Percentiles rank a stretch among this genome's conserved stretches.
Conservation (phyloP, 2,113 vertebrate genomes). For the Dascyllus trimaculatus region DNA sequence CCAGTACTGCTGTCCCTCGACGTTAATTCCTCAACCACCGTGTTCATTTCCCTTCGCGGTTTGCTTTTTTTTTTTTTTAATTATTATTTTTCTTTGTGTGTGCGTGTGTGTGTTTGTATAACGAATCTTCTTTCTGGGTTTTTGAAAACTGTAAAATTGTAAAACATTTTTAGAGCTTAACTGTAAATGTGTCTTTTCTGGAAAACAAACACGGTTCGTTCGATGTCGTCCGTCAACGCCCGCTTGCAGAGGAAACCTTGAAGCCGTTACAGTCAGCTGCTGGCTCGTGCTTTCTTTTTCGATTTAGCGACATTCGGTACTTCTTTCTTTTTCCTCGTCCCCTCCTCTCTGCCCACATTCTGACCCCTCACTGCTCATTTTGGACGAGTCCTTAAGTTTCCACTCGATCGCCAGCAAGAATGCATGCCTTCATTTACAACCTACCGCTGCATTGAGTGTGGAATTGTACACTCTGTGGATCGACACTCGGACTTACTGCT, state of each 20-base stretch:
- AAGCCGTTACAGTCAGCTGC: slow-evolving; percentile 58
- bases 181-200: slow-evolving; percentile 74
- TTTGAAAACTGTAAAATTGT: slow-evolving; percentile 79
- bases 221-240: slow-evolving; percentile 62
- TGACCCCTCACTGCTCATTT: background rate
- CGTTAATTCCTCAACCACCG: background rate
- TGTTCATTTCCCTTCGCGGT: background rate
- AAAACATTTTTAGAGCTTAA: slow-evolving; percentile 75
- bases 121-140: slow-evolving; percentile 48
- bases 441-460: too few relatives aligned
- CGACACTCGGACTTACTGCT: too few relatives aligned
- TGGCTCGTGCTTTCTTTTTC: slow-evolving; percentile 28
- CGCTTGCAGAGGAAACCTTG: slow-evolving; percentile 56
- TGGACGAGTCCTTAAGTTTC: background rate
- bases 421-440: background rate
- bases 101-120: slow-evolving; percentile 34
- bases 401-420: slow-evolving; percentile 17
- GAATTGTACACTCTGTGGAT: too few relatives aligned
- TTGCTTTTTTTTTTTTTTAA: slow-evolving; percentile 1
- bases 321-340: background rate
- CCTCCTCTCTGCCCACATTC: too few relatives aligned
- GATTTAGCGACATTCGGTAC: too few relatives aligned
- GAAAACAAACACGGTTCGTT: slow-evolving; percentile 41
- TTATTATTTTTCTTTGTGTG: background rate
- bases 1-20: slow-evolving; percentile 48